Evolutionary conservation across 1,140 invertebrate species (phyloP), one percentile per base, ranked within the genome.

Genomic region (Brachionus koreanus): DNA sequence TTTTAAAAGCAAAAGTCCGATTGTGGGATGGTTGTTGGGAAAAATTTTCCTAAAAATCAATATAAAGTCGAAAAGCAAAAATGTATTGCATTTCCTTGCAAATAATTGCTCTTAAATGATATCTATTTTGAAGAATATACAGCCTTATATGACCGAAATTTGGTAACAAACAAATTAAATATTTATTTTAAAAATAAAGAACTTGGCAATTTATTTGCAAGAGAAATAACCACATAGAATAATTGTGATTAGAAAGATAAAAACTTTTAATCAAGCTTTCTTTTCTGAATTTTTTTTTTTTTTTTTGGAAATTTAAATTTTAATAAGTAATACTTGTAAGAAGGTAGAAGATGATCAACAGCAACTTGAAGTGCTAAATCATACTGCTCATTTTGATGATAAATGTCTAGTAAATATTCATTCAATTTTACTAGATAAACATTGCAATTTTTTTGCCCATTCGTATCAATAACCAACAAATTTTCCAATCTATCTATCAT

Each of bases 291-390:
- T n/a, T n/a, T n/a, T n/a, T n/a, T n/a, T 7, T 7, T n/a, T n/a
- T 57, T 16, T 10, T 29, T 37, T 3, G 2, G 5, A 29, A 67
- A 67, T 16, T 16, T 37, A 67, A 67, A 37, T 37, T n/a, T n/a
- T n/a, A 67, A 67, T 35, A 35, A 13, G n/a, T n/a, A n/a, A 43
- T 77, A 77, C 74, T 77, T 77, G 42, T 77, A 77, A 12, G 74
- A 29, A n/a, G 39, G 39, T 61, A 77, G 25, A 29, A 77, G 39
- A 29, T 39, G 25, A 9, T 77, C 6, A 25, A 12, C n/a, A 7
- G 46, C 74, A 5, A 77, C 37, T 77, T 49, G 39, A 77, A 3
- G 9, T 9, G 74, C 74, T 23, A 33, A 33, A 16, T 61, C 13
- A 19, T 19, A 77, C 10, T 49, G 13, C 13, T 52, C 25, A 5